phyloP scores from a whole-genome alignment of 1,140 invertebrate genomes.

The Rhagoletis zephyria region DNA sequence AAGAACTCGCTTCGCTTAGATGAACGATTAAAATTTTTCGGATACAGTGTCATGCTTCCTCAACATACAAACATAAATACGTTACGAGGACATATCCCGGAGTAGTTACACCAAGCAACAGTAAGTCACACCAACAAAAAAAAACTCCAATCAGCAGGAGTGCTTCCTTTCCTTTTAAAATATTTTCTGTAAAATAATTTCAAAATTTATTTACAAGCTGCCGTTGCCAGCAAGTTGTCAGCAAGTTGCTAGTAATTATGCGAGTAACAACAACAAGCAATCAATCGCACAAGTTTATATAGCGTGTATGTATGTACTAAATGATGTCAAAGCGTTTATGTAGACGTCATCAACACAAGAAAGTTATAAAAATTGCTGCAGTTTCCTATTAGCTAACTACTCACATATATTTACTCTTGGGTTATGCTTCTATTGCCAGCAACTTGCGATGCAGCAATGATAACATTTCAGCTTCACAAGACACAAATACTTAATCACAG shows the following conservation, averaged over 20 bases:
- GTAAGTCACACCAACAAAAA: not conserved
- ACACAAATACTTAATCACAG: not conserved
- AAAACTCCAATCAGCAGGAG: not conserved
- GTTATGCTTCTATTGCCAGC: not conserved
- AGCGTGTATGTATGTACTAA: not conserved
- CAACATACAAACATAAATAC: not conserved
- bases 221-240: not conserved
- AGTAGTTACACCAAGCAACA: too few relatives aligned
- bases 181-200: not conserved
- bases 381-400: not conserved
- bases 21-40: not conserved
- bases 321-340: not conserved
- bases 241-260: not conserved
- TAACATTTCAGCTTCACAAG: not conserved
- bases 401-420: not conserved
- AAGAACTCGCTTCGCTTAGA: not conserved
- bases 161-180: not conserved
- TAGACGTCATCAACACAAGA: not conserved
- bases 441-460: slow-evolving; percentile 4
- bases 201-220: not conserved
- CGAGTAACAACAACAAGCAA: not conserved
- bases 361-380: slow-evolving; percentile 43
- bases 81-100: not conserved
- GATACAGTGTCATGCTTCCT: not conserved
- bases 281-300: not conserved